These are phyloP conservation scores for Craniophora ligustri DNA, from an alignment of 2,888 invertebrate genomes.

Conservation along the genomic window DNA sequence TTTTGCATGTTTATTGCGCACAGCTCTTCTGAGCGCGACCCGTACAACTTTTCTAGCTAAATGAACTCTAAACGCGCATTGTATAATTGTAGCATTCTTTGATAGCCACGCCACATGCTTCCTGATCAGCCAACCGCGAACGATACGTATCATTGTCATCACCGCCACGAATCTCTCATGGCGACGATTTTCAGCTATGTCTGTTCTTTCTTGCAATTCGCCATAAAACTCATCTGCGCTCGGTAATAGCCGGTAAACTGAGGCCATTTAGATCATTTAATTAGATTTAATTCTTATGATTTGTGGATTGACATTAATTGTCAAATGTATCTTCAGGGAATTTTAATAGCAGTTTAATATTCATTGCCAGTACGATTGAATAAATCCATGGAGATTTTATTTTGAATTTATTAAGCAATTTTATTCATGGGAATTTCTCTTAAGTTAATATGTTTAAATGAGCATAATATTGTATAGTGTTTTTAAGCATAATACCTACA, in stretches of 20 bases:
- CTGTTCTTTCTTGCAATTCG: slow-evolving; percentile 68
- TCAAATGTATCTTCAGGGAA: slow-evolving; percentile 14
- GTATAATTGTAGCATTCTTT: slow-evolving; percentile 75
- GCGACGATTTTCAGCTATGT: slow-evolving; percentile 69
- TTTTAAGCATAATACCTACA: too few relatives aligned
- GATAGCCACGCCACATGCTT: slow-evolving; percentile 78
- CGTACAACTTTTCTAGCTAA: slow-evolving; percentile 71
- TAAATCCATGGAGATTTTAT: slow-evolving; percentile 4
- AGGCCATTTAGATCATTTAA: slow-evolving; percentile 67
- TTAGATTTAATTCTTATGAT: slow-evolving; percentile 2
- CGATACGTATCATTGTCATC: slow-evolving; percentile 71
- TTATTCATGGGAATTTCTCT: too few relatives aligned
- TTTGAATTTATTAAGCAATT: background rate
- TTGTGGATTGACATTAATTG: slow-evolving; percentile 4
- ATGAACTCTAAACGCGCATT: slow-evolving; percentile 77
- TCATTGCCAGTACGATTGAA: slow-evolving; percentile 6
- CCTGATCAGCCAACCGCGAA: slow-evolving; percentile 75
- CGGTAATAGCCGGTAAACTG: slow-evolving; percentile 69
- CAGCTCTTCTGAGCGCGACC: slow-evolving; percentile 72
- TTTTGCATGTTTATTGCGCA: slow-evolving; percentile 71
- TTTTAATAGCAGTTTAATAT: background rate
- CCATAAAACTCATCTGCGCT: slow-evolving; percentile 65
- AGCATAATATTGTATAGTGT: too few relatives aligned
- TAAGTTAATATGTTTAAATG: too few relatives aligned
- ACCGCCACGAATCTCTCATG: slow-evolving; percentile 71